Percentiles rank a stretch among this genome's conserved stretches.
phyloP scores from a whole-genome alignment of 1,140 invertebrate genomes.

The Macrocentrus cingulum region DNA sequence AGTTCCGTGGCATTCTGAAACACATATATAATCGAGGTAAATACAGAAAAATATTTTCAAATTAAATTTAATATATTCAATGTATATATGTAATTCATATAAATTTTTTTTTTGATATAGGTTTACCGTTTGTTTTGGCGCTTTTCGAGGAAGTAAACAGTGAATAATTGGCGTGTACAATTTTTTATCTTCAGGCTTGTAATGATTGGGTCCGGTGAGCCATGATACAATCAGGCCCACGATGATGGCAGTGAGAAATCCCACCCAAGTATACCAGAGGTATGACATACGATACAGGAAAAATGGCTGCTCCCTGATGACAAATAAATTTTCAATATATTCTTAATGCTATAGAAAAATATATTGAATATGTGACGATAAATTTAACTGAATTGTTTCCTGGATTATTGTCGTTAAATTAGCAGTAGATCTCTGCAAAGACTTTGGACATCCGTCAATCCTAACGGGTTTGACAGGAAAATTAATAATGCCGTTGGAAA shows the following conservation, averaged over 20 bases:
- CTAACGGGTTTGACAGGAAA: constrained; percentile 64
- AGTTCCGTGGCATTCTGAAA: constrained; percentile 32
- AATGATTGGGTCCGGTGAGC: constrained; percentile 62
- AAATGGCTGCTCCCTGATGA: constrained; percentile 56
- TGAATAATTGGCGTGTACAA: constrained; percentile 51
- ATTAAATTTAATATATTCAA: too few species aligned
- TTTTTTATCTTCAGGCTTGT: constrained; percentile 42
- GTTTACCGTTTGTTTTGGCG: constrained; percentile 22
- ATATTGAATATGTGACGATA: too few species aligned
- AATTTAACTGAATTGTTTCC: constrained; percentile 36
- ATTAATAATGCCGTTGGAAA: constrained; percentile 65
- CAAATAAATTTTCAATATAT: constrained; percentile 16
- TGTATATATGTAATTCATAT: too few species aligned
- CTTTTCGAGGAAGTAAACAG: constrained; percentile 14
- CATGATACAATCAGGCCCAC: constrained; percentile 72
- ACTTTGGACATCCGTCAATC: constrained; percentile 63
- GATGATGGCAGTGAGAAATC: constrained; percentile 66
- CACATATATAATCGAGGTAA: neutral
- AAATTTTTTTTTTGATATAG: too few species aligned
- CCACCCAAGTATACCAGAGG: constrained; percentile 70
- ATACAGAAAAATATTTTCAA: constrained; percentile 4
- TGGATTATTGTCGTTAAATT: constrained; percentile 39
- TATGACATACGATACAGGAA: constrained; percentile 68
- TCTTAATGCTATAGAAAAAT: too few species aligned
- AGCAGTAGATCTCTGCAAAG: constrained; percentile 29